Evolutionary conservation across 2,888 invertebrate species (phyloP).

Genomic region (Drosophila histrio): DNA sequence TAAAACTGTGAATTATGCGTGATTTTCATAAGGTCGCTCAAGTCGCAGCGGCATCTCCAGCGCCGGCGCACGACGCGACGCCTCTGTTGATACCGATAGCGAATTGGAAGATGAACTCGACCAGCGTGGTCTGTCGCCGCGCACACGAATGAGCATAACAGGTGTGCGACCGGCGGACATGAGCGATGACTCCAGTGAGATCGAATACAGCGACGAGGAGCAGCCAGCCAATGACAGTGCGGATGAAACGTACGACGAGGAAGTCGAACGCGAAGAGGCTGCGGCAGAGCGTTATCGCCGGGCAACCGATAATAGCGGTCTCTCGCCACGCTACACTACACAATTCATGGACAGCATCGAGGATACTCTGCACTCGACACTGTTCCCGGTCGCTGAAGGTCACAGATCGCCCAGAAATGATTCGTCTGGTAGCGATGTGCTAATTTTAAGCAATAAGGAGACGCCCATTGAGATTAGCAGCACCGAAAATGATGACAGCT

Average conservation of each 20-base stretch:
- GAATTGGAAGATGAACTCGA: slow-evolving; percentile 74
- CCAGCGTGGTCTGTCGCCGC: slow-evolving; percentile 75
- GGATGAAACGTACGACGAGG: slow-evolving; percentile 8
- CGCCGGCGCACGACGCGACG: neutral
- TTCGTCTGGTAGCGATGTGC: slow-evolving; percentile 69
- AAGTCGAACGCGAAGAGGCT: slow-evolving; percentile 1
- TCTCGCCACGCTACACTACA: slow-evolving; percentile 61
- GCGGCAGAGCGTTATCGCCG: slow-evolving; percentile 5
- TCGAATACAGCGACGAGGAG: slow-evolving; percentile 67
- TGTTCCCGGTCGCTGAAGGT: slow-evolving; percentile 20
- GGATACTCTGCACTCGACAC: slow-evolving; percentile 71
- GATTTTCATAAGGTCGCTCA: slow-evolving; percentile 30
- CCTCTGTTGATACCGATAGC: slow-evolving; percentile 47
- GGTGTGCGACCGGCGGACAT: slow-evolving; percentile 79
- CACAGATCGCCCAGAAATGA: slow-evolving; percentile 24
- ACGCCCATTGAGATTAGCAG: slow-evolving; percentile 71
- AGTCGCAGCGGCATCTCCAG: slow-evolving; percentile 7
- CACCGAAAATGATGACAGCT: slow-evolving; percentile 42
- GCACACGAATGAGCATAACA: slow-evolving; percentile 82
- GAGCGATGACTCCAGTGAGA: slow-evolving; percentile 75
- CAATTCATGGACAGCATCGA: slow-evolving; percentile 70
- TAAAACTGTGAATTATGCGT: neutral
- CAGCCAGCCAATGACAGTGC: neutral
- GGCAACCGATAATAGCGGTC: neutral
- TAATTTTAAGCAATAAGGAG: slow-evolving; percentile 64